Evolutionary conservation across 1,140 invertebrate species (phyloP), one percentile per base, ranked within the genome.

Genomic region (Anoplophora glabripennis): DNA sequence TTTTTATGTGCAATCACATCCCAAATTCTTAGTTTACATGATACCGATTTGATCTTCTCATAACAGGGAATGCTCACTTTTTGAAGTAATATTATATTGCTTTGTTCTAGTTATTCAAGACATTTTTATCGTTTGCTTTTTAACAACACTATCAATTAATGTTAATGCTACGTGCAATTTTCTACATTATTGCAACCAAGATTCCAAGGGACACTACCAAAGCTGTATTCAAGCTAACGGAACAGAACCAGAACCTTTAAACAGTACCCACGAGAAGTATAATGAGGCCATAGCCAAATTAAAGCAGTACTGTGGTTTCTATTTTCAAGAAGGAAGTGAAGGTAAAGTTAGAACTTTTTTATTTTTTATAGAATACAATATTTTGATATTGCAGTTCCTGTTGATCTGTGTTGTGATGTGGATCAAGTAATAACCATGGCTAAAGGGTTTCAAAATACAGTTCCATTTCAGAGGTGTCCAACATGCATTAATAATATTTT

Each of bases 381-480:
- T 3, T 28, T 28, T 2, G 2, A 28, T 5, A 28, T 28, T 28
- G 2, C 5, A 28, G 21, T 28, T 10, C 21, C 63, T 12, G 70
- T 69, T 1, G 21, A 47, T 38, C 62, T 76, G 68, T 88, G 86
- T 59, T 88, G 86, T 62, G 76, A 81, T 56, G 57, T 41, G 0
- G 47, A 49, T 0, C 84, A 85, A 70, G 62, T 85, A 0, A 5
- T 49, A 0, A 69, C 65, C 1, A 80, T 85, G 72, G 65, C 79
- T 0, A 1, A 63, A 0, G 79, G 75, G 11, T 66, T 86, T 28
- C 14, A 60, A 0, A 74, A 80, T 53, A 81, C 81, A 0, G 82
- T 83, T 10, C 69, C 86, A 7, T 81, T 83, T 41, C 78, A 80
- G 4, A 75, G 86, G 9, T 88, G 86, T 67, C 79, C 81, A 7